Evolutionary conservation across 1,140 invertebrate species (phyloP).

Genomic region (Elymnias hypermnestra): DNA sequence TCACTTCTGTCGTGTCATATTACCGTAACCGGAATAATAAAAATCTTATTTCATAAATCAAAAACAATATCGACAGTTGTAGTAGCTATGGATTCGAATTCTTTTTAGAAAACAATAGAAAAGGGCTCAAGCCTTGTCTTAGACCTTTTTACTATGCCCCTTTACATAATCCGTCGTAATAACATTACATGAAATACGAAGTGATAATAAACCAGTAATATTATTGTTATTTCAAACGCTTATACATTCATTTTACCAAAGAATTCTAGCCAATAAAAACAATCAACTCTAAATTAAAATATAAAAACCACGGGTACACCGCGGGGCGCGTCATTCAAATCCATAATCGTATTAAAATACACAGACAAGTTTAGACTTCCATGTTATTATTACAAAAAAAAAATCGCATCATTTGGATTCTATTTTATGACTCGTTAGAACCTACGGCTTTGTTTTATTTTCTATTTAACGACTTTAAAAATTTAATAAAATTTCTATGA

Average conservation of each 20-base stretch:
- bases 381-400: background rate
- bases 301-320: slow-evolving; percentile 17
- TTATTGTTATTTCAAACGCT: slow-evolving; percentile 1
- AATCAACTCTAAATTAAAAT: slow-evolving; percentile 19
- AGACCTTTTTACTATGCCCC: background rate
- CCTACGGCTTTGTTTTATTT: background rate
- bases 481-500: too few species aligned
- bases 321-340: slow-evolving; percentile 12
- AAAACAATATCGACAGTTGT: too few species aligned
- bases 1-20: too few species aligned
- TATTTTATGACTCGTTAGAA: background rate
- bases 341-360: slow-evolving; percentile 13
- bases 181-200: background rate
- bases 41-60: too few species aligned
- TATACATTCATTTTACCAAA: background rate
- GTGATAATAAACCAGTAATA: slow-evolving; percentile 1
- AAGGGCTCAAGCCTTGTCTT: too few species aligned
- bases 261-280: slow-evolving; percentile 12
- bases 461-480: background rate
- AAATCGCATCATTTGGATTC: slow-evolving; percentile 2
- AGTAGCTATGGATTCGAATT: too few species aligned
- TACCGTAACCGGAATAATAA: too few species aligned
- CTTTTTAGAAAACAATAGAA: too few species aligned
- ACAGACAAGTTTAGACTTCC: background rate
- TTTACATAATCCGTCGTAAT: background rate